These are phyloP conservation scores for Budorcas taxicolor DNA, from an alignment of 2,113 vertebrate genomes.

Conservation along the genomic window DNA sequence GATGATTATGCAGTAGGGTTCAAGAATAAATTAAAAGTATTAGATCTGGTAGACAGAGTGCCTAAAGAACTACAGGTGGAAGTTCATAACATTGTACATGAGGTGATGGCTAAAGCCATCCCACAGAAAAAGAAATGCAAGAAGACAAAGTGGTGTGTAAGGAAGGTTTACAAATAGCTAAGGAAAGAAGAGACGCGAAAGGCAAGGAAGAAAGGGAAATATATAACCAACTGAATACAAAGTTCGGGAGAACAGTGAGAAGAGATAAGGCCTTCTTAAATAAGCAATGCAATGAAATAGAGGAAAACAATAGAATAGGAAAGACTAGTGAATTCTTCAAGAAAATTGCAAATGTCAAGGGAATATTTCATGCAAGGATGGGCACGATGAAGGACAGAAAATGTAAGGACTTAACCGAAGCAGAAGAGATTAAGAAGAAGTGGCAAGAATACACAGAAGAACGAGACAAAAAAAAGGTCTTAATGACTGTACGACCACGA, in stretches of 20 bases:
- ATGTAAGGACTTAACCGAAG: neutral
- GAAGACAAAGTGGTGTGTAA: neutral
- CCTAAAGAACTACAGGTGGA: neutral
- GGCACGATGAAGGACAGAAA: neutral
- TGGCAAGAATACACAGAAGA: neutral
- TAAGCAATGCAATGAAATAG: neutral
- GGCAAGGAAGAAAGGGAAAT: neutral
- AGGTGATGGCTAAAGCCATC: neutral
- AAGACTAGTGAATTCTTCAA: neutral
- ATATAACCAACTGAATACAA: neutral
- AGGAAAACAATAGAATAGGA: neutral
- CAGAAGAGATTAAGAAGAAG: neutral
- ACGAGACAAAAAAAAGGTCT: neutral
- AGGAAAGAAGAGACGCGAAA: neutral
- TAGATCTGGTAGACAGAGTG: neutral
- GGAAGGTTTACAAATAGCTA: neutral
- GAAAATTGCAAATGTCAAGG: neutral
- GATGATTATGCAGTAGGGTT: neutral
- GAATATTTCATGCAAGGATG: neutral
- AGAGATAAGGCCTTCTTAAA: neutral
- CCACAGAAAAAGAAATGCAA: neutral
- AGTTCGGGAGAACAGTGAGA: fast-evolving
- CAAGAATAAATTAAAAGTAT: neutral
- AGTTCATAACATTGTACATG: neutral
- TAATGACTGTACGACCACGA: neutral